phyloP scores from a whole-genome alignment of 1,140 invertebrate species.

The Archivesica marissinica region DNA sequence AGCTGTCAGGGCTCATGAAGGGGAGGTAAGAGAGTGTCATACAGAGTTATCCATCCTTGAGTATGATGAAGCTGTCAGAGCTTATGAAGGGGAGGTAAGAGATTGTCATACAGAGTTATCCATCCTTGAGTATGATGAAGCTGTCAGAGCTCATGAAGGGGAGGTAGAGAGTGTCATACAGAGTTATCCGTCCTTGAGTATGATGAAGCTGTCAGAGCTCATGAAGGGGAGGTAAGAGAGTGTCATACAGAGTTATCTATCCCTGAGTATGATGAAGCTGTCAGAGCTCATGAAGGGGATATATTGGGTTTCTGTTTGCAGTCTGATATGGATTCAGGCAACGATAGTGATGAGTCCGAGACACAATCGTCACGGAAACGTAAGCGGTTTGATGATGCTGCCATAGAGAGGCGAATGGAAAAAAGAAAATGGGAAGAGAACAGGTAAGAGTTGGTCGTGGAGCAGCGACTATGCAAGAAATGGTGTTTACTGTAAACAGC shows the following conservation, averaged over 20 bases:
- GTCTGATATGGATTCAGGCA: conserved; percentile 79
- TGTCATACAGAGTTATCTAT: conserved; percentile 88
- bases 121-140: conserved; percentile 93
- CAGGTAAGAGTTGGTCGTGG: conserved; percentile 79
- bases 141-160: conserved; percentile 91
- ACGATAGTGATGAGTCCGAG: conserved; percentile 79
- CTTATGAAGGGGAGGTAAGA: conserved; percentile 86
- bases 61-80: conserved; percentile 93
- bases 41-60: conserved; percentile 90
- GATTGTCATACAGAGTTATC: conserved; percentile 87
- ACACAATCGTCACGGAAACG: conserved; percentile 85
- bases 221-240: conserved; percentile 83
- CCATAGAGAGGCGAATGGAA: conserved; percentile 89
- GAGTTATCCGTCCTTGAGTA: conserved; percentile 91
- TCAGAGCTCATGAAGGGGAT: conserved; percentile 88
- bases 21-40: conserved; percentile 38
- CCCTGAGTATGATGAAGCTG: conserved; percentile 94
- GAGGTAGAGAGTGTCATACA: conserved; percentile 82
- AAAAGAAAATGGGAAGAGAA: conserved; percentile 93
- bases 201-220: conserved; percentile 93
- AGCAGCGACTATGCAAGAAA: neutral
- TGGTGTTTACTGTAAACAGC: too few species aligned
- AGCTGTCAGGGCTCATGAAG: conserved; percentile 91
- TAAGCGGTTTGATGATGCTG: conserved; percentile 89
- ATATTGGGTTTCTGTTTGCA: conserved; percentile 59